These are phyloP conservation scores for Chrysoperla carnea DNA, from an alignment of 1,140 invertebrate genomes.

Conservation along the genomic window DNA sequence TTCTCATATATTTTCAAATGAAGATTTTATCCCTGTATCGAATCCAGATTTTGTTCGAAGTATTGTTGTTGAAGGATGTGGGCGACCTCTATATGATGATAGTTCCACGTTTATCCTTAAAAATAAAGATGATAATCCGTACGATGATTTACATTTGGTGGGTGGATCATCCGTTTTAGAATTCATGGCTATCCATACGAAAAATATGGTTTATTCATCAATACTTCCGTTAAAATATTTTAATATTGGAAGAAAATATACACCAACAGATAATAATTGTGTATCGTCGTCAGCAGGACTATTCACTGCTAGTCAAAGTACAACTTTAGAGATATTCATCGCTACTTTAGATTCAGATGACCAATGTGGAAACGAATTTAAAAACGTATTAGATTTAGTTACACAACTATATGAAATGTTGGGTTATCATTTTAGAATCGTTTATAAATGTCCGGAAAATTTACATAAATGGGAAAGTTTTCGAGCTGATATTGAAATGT, in stretches of 20 bases:
- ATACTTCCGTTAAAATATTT: constrained; percentile 40
- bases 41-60: constrained; percentile 49
- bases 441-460: constrained; percentile 29
- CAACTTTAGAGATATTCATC: constrained; percentile 35
- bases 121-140: constrained; percentile 23
- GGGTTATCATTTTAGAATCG: constrained; percentile 39
- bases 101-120: constrained; percentile 33
- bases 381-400: constrained; percentile 24
- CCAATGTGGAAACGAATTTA: constrained; percentile 25
- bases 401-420: constrained; percentile 33
- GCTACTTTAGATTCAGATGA: constrained; percentile 21
- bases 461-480: constrained; percentile 39
- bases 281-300: constrained; percentile 21
- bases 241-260: constrained; percentile 40
- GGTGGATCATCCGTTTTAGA: constrained; percentile 41
- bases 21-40: constrained; percentile 32
- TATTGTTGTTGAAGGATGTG: constrained; percentile 45
- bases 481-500: constrained; percentile 43
- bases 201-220: constrained; percentile 30
- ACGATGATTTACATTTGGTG: constrained; percentile 38
- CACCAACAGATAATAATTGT: constrained; percentile 20
- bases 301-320: constrained; percentile 40
- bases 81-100: constrained; percentile 32
- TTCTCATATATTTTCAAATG: constrained; percentile 24
- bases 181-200: constrained; percentile 43